These are phyloP conservation scores for Anoplophora glabripennis DNA, from an alignment of 1,140 invertebrate species.

Conservation along the genomic window DNA sequence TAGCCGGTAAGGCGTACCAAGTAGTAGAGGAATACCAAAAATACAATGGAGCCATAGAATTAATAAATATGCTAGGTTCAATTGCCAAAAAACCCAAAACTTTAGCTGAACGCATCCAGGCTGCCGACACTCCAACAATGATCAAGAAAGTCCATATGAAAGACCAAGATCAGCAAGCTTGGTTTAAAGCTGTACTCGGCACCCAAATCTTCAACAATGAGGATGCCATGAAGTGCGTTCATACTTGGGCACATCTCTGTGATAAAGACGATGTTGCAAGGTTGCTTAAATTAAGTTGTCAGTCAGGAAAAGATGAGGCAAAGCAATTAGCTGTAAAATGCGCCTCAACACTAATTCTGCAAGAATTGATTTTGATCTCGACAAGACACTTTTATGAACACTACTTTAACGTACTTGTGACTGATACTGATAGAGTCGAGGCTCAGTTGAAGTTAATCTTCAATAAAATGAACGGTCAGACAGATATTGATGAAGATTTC, in stretches of 20 bases:
- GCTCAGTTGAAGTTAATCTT: conserved; percentile 29
- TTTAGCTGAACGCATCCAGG: conserved; percentile 35
- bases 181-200: conserved; percentile 40
- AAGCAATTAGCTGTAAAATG: conserved; percentile 40
- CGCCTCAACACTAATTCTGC: conserved; percentile 27
- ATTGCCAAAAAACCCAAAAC: conserved; percentile 44
- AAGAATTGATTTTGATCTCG: conserved; percentile 29
- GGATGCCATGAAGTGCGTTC: conserved; percentile 34
- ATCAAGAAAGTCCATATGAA: conserved; percentile 34
- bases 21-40: conserved; percentile 41
- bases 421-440: conserved; percentile 16
- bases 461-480: conserved; percentile 34
- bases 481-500: conserved; percentile 20
- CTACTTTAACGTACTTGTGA: conserved; percentile 26
- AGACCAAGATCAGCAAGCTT: conserved; percentile 39
- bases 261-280: conserved; percentile 31
- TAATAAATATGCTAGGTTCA: conserved; percentile 32
- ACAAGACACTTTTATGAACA: conserved; percentile 33
- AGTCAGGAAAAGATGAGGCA: conserved; percentile 19
- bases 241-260: conserved; percentile 36
- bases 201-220: conserved; percentile 36
- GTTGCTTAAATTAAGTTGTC: conserved; percentile 25
- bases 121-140: conserved; percentile 35
- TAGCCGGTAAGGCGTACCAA: conserved; percentile 37
- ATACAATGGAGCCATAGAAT: conserved; percentile 33